A percentile compares a stretch with the other conserved stretches of the same genome.
These are phyloP conservation scores for Agrotis puta DNA, from an alignment of 2,888 invertebrate species.

Conservation along the genomic window DNA sequence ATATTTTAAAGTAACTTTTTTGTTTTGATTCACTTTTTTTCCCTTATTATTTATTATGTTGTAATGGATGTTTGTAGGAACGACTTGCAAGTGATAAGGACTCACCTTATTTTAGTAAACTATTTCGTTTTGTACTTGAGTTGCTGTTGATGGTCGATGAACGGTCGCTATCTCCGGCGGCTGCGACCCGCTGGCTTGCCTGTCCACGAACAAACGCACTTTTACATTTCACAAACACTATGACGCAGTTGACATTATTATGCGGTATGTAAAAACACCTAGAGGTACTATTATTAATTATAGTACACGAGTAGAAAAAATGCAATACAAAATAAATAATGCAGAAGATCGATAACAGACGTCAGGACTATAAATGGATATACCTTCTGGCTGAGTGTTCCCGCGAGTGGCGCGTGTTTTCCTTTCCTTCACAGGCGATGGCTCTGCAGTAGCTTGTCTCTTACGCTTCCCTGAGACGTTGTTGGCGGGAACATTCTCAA, in stretches of 20 bases:
- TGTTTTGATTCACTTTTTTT: not conserved
- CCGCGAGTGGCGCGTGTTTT: slow-evolving; percentile 24
- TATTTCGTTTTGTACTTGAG: slow-evolving; percentile 58
- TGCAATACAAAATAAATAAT: too few species aligned
- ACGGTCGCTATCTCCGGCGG: slow-evolving; percentile 56
- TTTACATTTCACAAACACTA: not conserved
- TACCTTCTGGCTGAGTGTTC: slow-evolving; percentile 12
- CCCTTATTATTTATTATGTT: too few species aligned
- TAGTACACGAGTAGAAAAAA: too few species aligned
- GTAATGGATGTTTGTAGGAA: not conserved
- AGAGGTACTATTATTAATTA: too few species aligned
- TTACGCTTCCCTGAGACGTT: slow-evolving; percentile 65
- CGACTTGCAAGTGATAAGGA: not conserved
- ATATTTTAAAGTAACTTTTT: not conserved
- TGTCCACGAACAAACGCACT: slow-evolving; percentile 6
- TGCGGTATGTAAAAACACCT: too few species aligned
- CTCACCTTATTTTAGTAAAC: slow-evolving; percentile 57
- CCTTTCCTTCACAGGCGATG: slow-evolving; percentile 66
- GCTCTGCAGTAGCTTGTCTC: slow-evolving; percentile 63
- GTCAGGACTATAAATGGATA: not conserved
- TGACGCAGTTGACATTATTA: too few species aligned
- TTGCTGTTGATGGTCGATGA: slow-evolving; percentile 1
- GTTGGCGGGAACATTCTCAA: slow-evolving; percentile 48
- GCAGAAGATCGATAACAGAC: too few species aligned
- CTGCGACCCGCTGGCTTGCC: slow-evolving; percentile 43